phyloP scores from a whole-genome alignment of 2,888 invertebrate species.

The Drosophila nr. medialis region DNA sequence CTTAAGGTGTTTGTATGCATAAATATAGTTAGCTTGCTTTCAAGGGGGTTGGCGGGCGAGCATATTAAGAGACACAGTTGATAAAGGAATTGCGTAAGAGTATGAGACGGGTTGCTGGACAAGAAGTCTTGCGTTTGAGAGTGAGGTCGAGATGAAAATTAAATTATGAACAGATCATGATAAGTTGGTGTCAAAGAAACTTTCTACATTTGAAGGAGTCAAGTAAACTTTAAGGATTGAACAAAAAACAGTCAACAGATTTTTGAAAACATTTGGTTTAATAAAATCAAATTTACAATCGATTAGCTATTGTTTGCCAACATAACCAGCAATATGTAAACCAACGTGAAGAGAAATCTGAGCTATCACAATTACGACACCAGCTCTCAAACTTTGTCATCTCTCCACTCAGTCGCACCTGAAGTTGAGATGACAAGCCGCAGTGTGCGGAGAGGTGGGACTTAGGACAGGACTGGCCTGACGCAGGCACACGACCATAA shows the following conservation, averaged over 20 bases:
- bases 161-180: constrained; percentile 27
- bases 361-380: constrained; percentile 35
- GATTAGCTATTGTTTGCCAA: constrained; percentile 33
- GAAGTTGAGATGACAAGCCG: constrained; percentile 41
- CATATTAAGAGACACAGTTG: constrained; percentile 24
- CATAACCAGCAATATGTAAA: constrained; percentile 13
- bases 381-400: constrained; percentile 41
- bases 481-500: constrained; percentile 51
- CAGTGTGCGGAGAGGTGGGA: neutral
- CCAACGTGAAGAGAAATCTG: constrained; percentile 26
- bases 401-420: constrained; percentile 48
- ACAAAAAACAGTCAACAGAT: neutral
- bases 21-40: constrained; percentile 60
- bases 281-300: constrained; percentile 2
- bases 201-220: neutral
- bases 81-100: constrained; percentile 31
- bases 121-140: constrained; percentile 8
- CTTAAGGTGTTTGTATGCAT: constrained; percentile 52
- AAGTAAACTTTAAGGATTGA: neutral
- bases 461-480: constrained; percentile 18
- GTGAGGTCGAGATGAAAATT: constrained; percentile 19
- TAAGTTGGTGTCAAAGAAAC: constrained; percentile 2
- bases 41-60: too few relatives aligned
- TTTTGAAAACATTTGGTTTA: neutral
- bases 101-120: constrained; percentile 23